Evolutionary conservation across 1,140 invertebrate genomes (phyloP), one percentile per base, ranked within the genome.

Genomic region (Drosophila paulistorum): DNA sequence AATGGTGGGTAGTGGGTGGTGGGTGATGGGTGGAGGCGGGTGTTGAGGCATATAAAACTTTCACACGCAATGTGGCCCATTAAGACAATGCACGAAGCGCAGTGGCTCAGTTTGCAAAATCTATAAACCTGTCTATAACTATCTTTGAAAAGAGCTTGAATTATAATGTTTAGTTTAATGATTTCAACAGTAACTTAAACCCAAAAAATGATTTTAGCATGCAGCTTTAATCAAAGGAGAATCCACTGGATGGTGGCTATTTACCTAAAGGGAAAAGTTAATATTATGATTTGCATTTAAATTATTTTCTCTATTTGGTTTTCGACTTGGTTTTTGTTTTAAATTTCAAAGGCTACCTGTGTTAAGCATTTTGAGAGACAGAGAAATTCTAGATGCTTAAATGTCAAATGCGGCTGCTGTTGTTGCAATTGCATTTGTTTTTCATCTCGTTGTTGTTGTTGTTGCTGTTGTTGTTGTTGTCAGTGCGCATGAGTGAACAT

Each of bases 401-500:
- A 81, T 79, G 84, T 87, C 84, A 89, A 71, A 76, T 72, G 65
- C 69, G 69, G 77, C 73, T 37, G 37, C 35, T 76, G 71, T 60
- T 81, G 79, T 74, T 74, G 73, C 71, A 68, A 71, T 17, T 67
- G 71, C 57, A 62, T 51, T 51, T 74, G 67, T 11, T 55, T 23
- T n/a, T 61, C 64, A 39, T 72, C 30, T 14, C 57, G 68, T 57
- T 68, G 73, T 35, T 70, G 68, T 39, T 37, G 71, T 39, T 37
- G 68, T 57, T 68, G 73, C 26, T 70, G 68, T 39, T 37, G 71
- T 39, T 37, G 68, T n/a, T 63, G 61, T 37, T 51, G 83, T 87
- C 76, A 83, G 63, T 83, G 83, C 84, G 83, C 83, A 87, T 87
- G 83, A 87, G 83, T 83, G 83, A 89, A 80, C 83, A 89, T 84